A percentile compares a stretch with the other conserved stretches of the same genome.
phyloP scores from a whole-genome alignment of 2,113 vertebrate species.

The Clinocottus analis region DNA sequence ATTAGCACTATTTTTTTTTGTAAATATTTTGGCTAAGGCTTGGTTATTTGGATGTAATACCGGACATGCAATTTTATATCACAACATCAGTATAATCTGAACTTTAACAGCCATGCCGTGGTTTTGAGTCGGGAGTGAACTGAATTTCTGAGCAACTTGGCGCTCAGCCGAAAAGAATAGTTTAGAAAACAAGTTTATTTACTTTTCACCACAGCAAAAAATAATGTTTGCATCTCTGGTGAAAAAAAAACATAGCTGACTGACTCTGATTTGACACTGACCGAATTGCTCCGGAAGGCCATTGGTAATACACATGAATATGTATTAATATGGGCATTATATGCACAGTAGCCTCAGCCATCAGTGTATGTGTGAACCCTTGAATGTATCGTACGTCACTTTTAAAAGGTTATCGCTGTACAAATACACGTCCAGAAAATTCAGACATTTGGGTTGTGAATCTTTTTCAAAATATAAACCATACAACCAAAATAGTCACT shows the following conservation, averaged over 20 bases:
- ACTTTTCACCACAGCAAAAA: no score
- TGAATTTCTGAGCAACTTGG: constrained; percentile 85
- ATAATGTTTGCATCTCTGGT: no score
- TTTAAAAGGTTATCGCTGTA: neutral
- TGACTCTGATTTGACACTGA: neutral
- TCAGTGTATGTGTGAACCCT: neutral
- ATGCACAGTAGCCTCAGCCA: neutral
- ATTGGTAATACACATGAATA: neutral
- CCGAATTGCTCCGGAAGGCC: neutral
- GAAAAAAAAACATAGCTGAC: no score
- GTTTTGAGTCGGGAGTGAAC: constrained; percentile 82
- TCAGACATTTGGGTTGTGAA: no score
- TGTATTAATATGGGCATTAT: neutral
- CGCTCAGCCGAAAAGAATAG: constrained; percentile 86
- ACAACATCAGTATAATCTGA: neutral
- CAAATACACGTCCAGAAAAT: neutral
- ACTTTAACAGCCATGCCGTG: constrained; percentile 76
- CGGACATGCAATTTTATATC: neutral
- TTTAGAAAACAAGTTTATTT: constrained; percentile 58
- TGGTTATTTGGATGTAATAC: neutral
- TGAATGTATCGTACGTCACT: neutral
- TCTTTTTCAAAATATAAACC: no score
- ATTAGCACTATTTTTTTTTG: neutral
- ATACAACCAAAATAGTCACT: no score
- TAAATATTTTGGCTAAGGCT: neutral